phyloP scores from a whole-genome alignment of 2,888 invertebrate species.

The Silvanus unidentatus region DNA sequence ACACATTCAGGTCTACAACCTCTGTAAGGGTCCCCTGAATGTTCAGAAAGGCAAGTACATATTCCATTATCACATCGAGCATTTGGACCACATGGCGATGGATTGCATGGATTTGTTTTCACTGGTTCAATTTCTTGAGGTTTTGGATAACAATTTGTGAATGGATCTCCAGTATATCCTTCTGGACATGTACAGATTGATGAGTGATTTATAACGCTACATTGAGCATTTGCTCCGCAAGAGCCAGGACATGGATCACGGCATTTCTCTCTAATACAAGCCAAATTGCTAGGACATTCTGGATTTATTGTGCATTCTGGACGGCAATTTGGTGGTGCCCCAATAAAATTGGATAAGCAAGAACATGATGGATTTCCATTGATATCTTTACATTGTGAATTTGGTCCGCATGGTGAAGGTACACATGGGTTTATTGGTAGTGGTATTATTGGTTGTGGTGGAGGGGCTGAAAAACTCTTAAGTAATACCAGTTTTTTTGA shows the following conservation, averaged over 20 bases:
- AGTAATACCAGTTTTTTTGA: not conserved
- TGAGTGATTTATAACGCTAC: conserved; percentile 69
- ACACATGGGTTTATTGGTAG: conserved; percentile 60
- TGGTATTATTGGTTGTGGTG: conserved; percentile 29
- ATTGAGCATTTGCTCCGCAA: conserved; percentile 67
- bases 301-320: conserved; percentile 72
- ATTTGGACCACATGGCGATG: conserved; percentile 65
- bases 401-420: conserved; percentile 74
- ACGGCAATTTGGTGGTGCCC: conserved; percentile 70
- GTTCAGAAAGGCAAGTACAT: conserved; percentile 66
- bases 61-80: conserved; percentile 57
- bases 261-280: conserved; percentile 70
- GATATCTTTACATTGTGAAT: conserved; percentile 65
- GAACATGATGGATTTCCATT: conserved; percentile 65
- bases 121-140: conserved; percentile 46
- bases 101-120: conserved; percentile 61
- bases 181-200: conserved; percentile 68
- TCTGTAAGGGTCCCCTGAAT: conserved; percentile 68
- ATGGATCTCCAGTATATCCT: conserved; percentile 72
- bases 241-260: conserved; percentile 71
- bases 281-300: conserved; percentile 65
- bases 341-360: conserved; percentile 64
- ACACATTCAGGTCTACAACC: conserved; percentile 77
- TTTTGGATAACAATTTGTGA: conserved; percentile 58
- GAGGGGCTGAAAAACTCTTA: conserved; percentile 24